Evolutionary conservation across 2,888 invertebrate genomes (phyloP).

Genomic region (Tineola bisselliella): DNA sequence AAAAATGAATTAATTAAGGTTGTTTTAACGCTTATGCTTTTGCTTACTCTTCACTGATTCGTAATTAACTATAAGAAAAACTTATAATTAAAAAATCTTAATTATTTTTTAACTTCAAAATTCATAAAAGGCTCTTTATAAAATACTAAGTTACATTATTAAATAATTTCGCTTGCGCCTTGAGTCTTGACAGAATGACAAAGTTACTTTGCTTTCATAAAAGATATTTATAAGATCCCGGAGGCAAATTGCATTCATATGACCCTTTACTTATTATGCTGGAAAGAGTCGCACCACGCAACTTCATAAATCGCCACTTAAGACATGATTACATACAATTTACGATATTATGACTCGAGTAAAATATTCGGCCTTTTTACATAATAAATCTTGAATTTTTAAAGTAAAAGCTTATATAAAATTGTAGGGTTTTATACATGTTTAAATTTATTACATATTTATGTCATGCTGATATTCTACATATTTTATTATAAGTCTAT

Average conservation of each 20-base stretch:
- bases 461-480: not conserved
- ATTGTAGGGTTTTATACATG: not conserved
- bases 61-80: too few relatives aligned
- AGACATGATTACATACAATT: conserved; percentile 36
- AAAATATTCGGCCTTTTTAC: not conserved
- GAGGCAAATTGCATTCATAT: conserved; percentile 11
- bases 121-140: not conserved
- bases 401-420: conserved; percentile 1
- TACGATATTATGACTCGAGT: conserved; percentile 25
- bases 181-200: conserved; percentile 10
- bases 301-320: conserved; percentile 39
- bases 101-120: not conserved
- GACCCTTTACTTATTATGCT: conserved; percentile 8
- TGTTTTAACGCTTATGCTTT: too few relatives aligned
- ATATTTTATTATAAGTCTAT: not conserved
- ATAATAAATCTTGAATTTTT: conserved; percentile 5
- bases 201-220: conserved; percentile 13
- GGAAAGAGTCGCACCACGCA: conserved; percentile 11
- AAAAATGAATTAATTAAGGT: not conserved
- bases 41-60: too few relatives aligned
- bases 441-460: not conserved
- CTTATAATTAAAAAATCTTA: too few relatives aligned
- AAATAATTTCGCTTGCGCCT: not conserved
- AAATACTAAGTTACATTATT: not conserved
- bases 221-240: conserved; percentile 11